Evolutionary conservation across 2,797 vertebrate genomes (phyloP).

Genomic region (Enteromius unitaeniatus): DNA sequence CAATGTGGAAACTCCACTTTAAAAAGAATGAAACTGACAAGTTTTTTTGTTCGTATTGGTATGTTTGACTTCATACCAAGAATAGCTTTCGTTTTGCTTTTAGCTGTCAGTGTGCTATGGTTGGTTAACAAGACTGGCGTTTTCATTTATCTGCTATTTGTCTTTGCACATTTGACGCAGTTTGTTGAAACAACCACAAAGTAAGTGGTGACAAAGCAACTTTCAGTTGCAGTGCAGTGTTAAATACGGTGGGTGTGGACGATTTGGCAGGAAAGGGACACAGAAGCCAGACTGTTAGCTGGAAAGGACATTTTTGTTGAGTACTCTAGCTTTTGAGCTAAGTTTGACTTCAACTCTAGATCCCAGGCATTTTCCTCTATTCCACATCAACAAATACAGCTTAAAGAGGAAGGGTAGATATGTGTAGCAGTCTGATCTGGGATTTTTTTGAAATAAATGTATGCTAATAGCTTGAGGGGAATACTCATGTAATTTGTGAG

Average conservation of each 20-base stretch:
- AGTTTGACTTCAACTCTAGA: not conserved
- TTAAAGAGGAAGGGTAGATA: not conserved
- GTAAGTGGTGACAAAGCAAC: constrained; percentile 30
- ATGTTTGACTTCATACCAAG: not conserved
- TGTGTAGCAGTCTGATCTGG: not conserved
- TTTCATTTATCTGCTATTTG: not conserved
- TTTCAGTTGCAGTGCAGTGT: not conserved
- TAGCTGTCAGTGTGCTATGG: constrained; percentile 40
- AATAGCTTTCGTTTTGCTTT: constrained; percentile 36
- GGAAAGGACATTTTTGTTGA: not conserved
- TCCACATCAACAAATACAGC: not conserved
- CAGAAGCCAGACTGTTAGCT: constrained; percentile 4
- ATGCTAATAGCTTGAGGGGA: not conserved
- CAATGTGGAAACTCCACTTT: constrained; percentile 4
- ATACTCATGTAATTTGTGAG: not conserved
- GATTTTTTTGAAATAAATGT: not conserved
- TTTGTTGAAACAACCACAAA: constrained; percentile 7
- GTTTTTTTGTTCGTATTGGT: not conserved
- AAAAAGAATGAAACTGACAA: not conserved
- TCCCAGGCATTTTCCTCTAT: not conserved
- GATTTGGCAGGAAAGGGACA: constrained; percentile 54
- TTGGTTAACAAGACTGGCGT: not conserved
- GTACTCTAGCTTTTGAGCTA: constrained; percentile 11
- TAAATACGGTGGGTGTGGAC: constrained; percentile 34
- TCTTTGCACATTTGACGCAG: not conserved